These are phyloP conservation scores for Porphyrio hochstetteri DNA, from an alignment of 2,113 vertebrate species.

Conservation along the genomic window DNA sequence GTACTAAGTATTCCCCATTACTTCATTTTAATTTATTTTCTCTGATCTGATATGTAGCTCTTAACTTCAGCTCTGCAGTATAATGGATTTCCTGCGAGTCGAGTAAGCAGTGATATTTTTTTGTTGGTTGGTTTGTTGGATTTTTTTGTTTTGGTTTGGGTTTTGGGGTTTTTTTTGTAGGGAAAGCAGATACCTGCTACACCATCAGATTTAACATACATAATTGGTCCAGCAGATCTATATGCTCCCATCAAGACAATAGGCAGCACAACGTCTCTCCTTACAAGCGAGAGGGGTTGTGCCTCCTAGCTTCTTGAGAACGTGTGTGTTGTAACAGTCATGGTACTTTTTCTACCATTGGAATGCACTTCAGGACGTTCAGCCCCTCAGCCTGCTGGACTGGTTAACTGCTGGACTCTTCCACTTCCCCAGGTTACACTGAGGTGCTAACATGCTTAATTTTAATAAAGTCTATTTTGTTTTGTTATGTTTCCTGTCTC, in stretches of 20 bases:
- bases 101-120: not conserved
- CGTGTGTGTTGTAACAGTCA: not conserved
- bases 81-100: not conserved
- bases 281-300: not conserved
- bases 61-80: not conserved
- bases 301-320: constrained; percentile 10
- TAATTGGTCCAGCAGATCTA: constrained; percentile 38
- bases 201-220: not conserved
- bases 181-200: constrained; percentile 12
- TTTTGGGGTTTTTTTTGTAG: not conserved
- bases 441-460: constrained; percentile 76
- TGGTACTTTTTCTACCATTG: constrained; percentile 70
- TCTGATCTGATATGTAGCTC: not conserved
- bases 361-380: constrained; percentile 67
- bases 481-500: constrained; percentile 40
- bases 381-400: constrained; percentile 58
- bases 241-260: not conserved
- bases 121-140: not conserved
- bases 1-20: not conserved
- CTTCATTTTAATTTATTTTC: constrained; percentile 60
- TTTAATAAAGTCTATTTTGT: constrained; percentile 77
- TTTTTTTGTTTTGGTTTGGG: not conserved
- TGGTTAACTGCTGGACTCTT: constrained; percentile 71
- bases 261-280: constrained; percentile 38
- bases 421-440: constrained; percentile 69